Conservation (phyloP, 1,140 invertebrate species). For the Helicoverpa zea region DNA sequence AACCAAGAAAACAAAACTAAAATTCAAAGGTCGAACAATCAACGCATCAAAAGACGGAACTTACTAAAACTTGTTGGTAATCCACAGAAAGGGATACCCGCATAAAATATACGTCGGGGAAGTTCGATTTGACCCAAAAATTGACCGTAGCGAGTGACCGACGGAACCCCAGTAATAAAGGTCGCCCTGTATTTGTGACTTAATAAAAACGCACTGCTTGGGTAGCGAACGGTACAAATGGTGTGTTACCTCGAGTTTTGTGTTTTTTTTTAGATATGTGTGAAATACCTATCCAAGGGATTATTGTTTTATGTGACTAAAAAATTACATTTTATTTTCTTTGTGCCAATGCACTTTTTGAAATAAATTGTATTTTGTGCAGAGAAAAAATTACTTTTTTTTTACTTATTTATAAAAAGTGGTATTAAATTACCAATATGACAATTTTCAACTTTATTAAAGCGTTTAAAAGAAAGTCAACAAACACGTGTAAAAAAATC, state of each 20-base stretch:
- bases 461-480: too few relatives aligned
- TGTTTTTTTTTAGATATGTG: slow-evolving; percentile 9
- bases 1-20: slow-evolving; percentile 30
- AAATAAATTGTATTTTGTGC: too few relatives aligned
- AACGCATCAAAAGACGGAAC: slow-evolving; percentile 36
- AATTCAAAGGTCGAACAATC: slow-evolving; percentile 49
- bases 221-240: slow-evolving; percentile 9
- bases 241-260: slow-evolving; percentile 1
- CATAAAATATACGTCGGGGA: slow-evolving; percentile 41
- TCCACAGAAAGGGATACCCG: slow-evolving; percentile 45
- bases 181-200: slow-evolving; percentile 40
- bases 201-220: slow-evolving; percentile 43
- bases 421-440: too few relatives aligned
- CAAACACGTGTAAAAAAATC: neutral
- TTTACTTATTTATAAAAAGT: too few relatives aligned
- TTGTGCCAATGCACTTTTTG: too few relatives aligned
- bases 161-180: slow-evolving; percentile 41
- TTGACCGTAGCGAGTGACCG: slow-evolving; percentile 35
- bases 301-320: neutral
- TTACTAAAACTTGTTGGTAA: slow-evolving; percentile 49
- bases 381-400: too few relatives aligned
- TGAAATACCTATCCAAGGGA: neutral
- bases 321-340: too few relatives aligned
- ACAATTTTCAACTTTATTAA: too few relatives aligned
- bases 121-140: slow-evolving; percentile 47